A percentile compares a stretch with the other conserved stretches of the same genome.
Conservation (phyloP, 92 coral and sea anemone genomes). For the Muricea muricata region DNA sequence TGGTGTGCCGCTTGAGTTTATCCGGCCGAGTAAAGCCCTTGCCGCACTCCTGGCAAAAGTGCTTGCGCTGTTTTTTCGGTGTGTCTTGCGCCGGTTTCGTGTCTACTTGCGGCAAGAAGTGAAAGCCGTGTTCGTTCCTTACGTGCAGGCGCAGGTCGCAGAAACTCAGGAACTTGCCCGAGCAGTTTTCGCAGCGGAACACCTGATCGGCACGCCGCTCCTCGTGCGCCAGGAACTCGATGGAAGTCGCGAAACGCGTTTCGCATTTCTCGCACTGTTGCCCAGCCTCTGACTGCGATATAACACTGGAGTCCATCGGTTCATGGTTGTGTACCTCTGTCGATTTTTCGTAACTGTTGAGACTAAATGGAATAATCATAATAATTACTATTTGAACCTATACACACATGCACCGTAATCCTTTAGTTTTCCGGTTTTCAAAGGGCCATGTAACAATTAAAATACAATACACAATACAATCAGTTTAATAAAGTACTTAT, state of each 20-base stretch:
- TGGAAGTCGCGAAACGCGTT: not conserved
- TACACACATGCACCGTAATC: no score
- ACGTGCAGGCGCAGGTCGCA: slow-evolving; percentile 22
- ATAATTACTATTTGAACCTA: no score
- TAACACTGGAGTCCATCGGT: not conserved
- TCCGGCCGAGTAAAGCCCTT: slow-evolving; percentile 42
- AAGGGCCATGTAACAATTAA: no score
- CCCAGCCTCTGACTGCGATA: not conserved
- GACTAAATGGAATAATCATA: not conserved
- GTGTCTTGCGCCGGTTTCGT: not conserved
- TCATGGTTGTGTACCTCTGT: not conserved
- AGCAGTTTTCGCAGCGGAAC: slow-evolving; percentile 11
- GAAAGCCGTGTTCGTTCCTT: not conserved
- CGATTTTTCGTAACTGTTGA: not conserved
- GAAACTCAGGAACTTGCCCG: slow-evolving; percentile 5
- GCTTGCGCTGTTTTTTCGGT: slow-evolving; percentile 1
- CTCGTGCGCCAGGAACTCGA: slow-evolving; percentile 29
- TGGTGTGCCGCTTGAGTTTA: slow-evolving; percentile 27
- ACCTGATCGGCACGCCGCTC: slow-evolving; percentile 35
- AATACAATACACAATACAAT: no score
- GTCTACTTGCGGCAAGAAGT: not conserved
- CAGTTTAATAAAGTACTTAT: no score
- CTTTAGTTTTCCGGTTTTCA: no score
- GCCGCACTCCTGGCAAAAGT: slow-evolving; percentile 30
- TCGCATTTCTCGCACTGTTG: slow-evolving; percentile 18